These are phyloP conservation scores for Caradrina clavipalpis DNA, from an alignment of 2,888 invertebrate species.

Conservation along the genomic window DNA sequence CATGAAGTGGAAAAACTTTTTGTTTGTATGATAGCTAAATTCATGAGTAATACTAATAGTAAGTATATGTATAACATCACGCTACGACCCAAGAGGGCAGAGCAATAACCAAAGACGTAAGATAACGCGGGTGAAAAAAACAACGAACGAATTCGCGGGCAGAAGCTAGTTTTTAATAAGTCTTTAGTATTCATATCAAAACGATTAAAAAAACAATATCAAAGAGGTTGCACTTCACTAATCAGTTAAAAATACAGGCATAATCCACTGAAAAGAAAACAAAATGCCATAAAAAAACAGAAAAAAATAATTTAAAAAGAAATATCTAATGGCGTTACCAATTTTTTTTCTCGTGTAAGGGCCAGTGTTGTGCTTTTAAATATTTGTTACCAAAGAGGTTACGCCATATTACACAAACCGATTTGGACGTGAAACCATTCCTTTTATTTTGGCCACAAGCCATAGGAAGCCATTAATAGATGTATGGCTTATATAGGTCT, in stretches of 20 bases:
- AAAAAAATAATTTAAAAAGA: not conserved
- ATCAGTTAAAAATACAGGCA: not conserved
- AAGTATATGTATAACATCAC: too few species aligned
- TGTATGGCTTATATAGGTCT: conserved; percentile 16
- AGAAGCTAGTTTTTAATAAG: not conserved
- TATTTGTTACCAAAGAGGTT: conserved; percentile 7
- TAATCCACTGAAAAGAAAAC: not conserved
- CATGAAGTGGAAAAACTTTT: too few species aligned
- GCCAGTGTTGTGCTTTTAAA: conserved; percentile 10
- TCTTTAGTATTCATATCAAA: not conserved
- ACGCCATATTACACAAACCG: not conserved
- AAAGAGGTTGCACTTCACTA: not conserved
- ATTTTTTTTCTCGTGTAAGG: not conserved
- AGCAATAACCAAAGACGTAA: too few species aligned
- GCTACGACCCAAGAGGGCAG: too few species aligned
- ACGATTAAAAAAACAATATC: not conserved
- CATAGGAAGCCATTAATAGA: conserved; percentile 34
- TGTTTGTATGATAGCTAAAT: too few species aligned
- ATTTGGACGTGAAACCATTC: not conserved
- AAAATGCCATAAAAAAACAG: not conserved
- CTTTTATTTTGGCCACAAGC: conserved; percentile 28
- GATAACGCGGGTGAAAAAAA: too few species aligned
- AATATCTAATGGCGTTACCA: not conserved
- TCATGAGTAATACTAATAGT: too few species aligned
- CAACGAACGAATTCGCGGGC: too few species aligned